Percentiles rank a stretch among this genome's conserved stretches.
Evolutionary conservation across 35 echinoderm and acorn worm genomes (phyloP).

Genomic region (Heliocidaris tuberculata): DNA sequence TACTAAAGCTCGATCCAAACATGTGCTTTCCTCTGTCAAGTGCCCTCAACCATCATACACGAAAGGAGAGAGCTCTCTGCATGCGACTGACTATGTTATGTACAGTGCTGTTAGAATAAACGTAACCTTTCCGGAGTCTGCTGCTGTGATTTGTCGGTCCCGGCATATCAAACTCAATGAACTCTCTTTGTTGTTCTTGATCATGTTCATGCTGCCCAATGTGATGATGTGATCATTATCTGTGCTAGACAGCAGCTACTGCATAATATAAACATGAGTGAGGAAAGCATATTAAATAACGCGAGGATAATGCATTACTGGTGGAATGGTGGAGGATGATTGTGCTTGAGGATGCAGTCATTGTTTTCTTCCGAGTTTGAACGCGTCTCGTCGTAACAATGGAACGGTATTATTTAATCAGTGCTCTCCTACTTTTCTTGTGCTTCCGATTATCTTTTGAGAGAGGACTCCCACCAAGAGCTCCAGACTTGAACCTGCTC

Average conservation of each 20-base stretch:
- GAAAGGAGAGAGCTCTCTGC: neutral
- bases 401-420: neutral
- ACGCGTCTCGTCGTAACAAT: neutral
- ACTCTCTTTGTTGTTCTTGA: neutral
- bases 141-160: neutral
- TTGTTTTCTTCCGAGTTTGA: neutral
- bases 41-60: neutral
- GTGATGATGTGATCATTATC: neutral
- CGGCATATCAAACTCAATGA: neutral
- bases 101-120: neutral
- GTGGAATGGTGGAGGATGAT: neutral
- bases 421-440: neutral
- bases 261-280: neutral
- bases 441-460: neutral
- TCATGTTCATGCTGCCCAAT: neutral
- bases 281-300: neutral
- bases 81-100: neutral
- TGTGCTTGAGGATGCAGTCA: neutral
- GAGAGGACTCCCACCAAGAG: neutral
- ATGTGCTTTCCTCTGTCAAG: neutral
- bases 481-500: neutral
- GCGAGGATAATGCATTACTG: neutral
- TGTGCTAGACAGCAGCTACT: neutral
- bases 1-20: neutral
- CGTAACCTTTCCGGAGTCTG: constrained; percentile 14